Evolutionary conservation across 2,797 vertebrate genomes (phyloP), one percentile per base, ranked within the genome.

Genomic region (Tapera naevia): DNA sequence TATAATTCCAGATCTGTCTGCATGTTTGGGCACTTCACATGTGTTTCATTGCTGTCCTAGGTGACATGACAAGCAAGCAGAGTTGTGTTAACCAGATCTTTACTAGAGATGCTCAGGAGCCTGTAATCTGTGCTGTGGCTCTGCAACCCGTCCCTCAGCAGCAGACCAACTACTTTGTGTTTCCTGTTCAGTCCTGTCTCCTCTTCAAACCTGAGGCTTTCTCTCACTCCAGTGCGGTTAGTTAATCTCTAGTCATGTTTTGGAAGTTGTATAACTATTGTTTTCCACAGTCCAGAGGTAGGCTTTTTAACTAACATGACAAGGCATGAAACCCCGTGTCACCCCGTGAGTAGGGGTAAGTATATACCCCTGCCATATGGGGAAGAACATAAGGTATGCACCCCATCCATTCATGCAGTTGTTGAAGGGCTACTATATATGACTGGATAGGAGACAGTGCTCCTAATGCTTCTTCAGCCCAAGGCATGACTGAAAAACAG

Each of bases 311-410:
- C 23, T 46, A 50, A 50, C 7, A 14, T 43, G 33, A 16, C 37
- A 69, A 50, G 33, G 4, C 33, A 54, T 35, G 14, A 81, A 35
- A 43, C 3, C 4, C 9, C 16, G 4, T 12, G 4, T 24, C 50
- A 43, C 21, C n/a, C n/a, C n/a, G 10, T 3, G 24, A 57, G 14
- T 8, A 65, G 33, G 28, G 7, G 5, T 58, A 39, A 48, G 58
- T 32, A 58, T 10, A 16, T 37, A 30, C 16, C 4, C 1, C 15
- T 51, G 11, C 7, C n/a, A 13, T 14, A 7, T 28, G 33, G 43
- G 7, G 35, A 70, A 3, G 2, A 11, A 33, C 0, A 0, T 14
- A 53, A 84, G 9, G 6, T 9, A 22, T 33, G 37, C 1, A 13
- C 3, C 9, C 11, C 14, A 45, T 23, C 7, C 9, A 23, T 57